Percentiles rank a stretch among this genome's conserved stretches.
Conservation (phyloP, 2,113 vertebrate genomes). For the Phaethornis superciliosus region DNA sequence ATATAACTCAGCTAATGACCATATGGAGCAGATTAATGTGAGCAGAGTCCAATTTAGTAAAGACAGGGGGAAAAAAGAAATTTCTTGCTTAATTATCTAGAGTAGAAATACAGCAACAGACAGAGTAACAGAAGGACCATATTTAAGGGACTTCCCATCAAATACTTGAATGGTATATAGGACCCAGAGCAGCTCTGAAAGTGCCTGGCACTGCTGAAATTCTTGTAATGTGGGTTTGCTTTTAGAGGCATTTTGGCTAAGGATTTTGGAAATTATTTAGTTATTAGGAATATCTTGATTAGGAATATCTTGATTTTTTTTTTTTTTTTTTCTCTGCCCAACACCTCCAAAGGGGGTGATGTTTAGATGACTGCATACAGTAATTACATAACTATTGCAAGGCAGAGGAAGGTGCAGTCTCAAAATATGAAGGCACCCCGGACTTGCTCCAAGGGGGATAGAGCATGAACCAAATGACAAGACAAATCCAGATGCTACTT, state of each 20-base stretch:
- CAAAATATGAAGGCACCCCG: background rate
- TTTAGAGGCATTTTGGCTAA: background rate
- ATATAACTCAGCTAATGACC: constrained; percentile 57
- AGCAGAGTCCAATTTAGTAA: constrained; percentile 50
- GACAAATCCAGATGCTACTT: background rate
- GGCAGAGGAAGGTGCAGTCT: background rate
- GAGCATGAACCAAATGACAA: background rate
- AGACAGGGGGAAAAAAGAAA: background rate
- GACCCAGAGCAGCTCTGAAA: background rate
- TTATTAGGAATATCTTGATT: background rate
- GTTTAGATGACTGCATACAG: background rate
- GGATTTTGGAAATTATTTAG: background rate
- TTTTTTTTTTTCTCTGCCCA: background rate
- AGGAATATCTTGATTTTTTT: background rate
- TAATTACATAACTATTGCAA: background rate
- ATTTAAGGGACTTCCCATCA: background rate
- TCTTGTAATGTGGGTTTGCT: background rate
- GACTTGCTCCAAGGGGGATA: background rate
- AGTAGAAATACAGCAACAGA: constrained; percentile 11
- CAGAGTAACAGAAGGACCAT: background rate
- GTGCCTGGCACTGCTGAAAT: background rate
- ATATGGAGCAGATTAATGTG: constrained; percentile 52
- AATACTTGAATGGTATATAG: background rate
- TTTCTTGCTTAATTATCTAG: constrained; percentile 50
- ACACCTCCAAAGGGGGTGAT: background rate